Evolutionary conservation across 2,797 vertebrate genomes (phyloP).

Genomic region (Euthynnus affinis): DNA sequence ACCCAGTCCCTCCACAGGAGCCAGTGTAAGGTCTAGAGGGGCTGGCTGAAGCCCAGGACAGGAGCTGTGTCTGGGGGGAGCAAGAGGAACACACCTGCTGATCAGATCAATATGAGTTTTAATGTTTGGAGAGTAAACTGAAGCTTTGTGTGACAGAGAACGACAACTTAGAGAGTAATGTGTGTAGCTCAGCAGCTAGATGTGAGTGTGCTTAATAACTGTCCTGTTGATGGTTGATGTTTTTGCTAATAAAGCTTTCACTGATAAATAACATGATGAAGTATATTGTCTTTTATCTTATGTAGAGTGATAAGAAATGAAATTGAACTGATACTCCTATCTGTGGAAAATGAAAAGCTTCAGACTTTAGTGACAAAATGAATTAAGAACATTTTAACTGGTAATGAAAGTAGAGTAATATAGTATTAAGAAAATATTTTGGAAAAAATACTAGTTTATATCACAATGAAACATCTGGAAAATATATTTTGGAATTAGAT

Average conservation of each 20-base stretch:
- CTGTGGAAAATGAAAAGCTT: too few relatives aligned
- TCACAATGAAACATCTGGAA: too few relatives aligned
- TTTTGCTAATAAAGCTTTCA: constrained; percentile 25
- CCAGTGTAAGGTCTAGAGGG: constrained; percentile 50
- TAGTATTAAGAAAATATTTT: too few relatives aligned
- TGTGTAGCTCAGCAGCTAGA: constrained; percentile 10
- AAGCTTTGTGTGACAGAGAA: constrained; percentile 34
- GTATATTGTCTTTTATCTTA: not conserved
- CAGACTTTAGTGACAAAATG: too few relatives aligned
- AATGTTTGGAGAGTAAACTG: not conserved
- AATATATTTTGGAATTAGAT: too few relatives aligned
- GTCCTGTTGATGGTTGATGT: constrained; percentile 14
- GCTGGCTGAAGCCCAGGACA: constrained; percentile 21
- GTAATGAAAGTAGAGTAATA: too few relatives aligned
- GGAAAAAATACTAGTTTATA: too few relatives aligned
- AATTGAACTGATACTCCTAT: too few relatives aligned
- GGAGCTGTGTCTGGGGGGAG: constrained; percentile 27
- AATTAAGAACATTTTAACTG: too few relatives aligned
- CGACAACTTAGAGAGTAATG: constrained; percentile 5
- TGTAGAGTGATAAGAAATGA: too few relatives aligned
- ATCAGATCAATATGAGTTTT: constrained; percentile 13
- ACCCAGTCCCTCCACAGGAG: constrained; percentile 23
- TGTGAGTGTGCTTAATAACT: constrained; percentile 34
- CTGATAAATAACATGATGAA: not conserved
- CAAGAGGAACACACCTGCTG: constrained; percentile 22